Base-by-base conservation (phyloP, 1,140 invertebrate genomes). In the Hycleus phaleratus region DNA sequence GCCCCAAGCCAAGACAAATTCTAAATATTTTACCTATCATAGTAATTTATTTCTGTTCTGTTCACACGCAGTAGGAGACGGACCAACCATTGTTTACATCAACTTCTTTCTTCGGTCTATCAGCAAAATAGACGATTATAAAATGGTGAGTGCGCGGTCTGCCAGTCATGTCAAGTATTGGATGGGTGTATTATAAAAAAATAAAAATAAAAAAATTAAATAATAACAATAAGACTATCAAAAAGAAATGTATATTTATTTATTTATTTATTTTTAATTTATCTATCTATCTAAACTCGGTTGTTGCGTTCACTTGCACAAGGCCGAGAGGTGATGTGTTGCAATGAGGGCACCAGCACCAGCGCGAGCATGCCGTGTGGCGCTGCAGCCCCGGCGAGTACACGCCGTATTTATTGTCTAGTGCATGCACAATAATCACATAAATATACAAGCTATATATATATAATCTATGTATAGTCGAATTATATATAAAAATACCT, bases 61-160 rank as follows among this genome's bases (percentile, higher is more conserved):
- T 70, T 63, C 61, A 56, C 58, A 67, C 62, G 59, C 72, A 73
- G 63, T 77, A 82, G 81, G 74, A 78, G 87, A 87, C 77, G 81
- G 80, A 75, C 83, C 89, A 68, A 90, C 88, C 74, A 78, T 83
- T 79, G 90, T 92, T 69, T 72, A 77, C 72, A 91, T 96, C 81
- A 95, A 96, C 87, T 85, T 95, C 80, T 94, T 86, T 80, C 86
- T 97, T 62, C 87, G 93, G 69, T 95, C 92, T 79, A 96, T 97
- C 83, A 94, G 91, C 82, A 94, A 95, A 90, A 96, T 96, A 82
- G 90, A 95, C 81, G 93, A 97, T 89, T 94, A 95, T 81, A 93
- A 93, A 84, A 96, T 96, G 93, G 91, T 94, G 88, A 93, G 91
- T 93, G 67, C 61, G 65, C 59, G 63, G 64, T 65, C 61, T 67